These are phyloP conservation scores for Dinomys branickii DNA, from an alignment of 2,113 vertebrate species.

Conservation along the genomic window DNA sequence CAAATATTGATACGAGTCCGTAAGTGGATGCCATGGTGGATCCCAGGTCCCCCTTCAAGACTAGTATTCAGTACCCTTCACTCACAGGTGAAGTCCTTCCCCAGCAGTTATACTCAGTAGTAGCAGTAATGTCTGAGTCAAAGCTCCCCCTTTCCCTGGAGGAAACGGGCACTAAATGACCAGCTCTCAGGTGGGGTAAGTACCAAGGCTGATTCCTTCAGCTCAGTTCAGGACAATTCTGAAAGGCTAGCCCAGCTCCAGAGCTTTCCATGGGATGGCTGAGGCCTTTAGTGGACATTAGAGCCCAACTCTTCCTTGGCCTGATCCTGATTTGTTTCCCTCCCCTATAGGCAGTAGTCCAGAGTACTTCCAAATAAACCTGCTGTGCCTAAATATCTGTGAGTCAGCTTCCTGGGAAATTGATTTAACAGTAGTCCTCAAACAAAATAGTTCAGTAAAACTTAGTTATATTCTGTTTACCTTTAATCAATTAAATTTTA, in stretches of 20 bases:
- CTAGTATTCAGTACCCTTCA: neutral
- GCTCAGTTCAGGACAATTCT: neutral
- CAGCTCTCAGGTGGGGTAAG: neutral
- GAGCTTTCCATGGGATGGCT: neutral
- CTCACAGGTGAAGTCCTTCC: neutral
- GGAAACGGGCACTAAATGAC: neutral
- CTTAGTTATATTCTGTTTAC: slow-evolving; percentile 35
- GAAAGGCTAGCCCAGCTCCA: neutral
- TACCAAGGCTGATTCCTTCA: neutral
- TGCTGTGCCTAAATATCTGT: neutral
- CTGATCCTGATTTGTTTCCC: neutral
- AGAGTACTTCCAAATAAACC: neutral
- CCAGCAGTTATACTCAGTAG: neutral
- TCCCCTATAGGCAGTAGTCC: neutral
- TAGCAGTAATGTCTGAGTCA: neutral
- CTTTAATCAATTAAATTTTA: slow-evolving; percentile 52
- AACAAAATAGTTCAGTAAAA: slow-evolving; percentile 42
- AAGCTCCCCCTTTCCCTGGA: neutral
- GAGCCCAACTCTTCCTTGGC: neutral
- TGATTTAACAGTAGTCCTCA: neutral
- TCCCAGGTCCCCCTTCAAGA: neutral
- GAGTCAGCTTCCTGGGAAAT: neutral
- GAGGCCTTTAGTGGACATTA: neutral
- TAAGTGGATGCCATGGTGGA: neutral
- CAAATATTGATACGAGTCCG: slow-evolving; percentile 10